Percentiles rank a stretch among this genome's conserved stretches.
phyloP scores from a whole-genome alignment of 2,888 invertebrate species.

The Amphipyra tragopoginis region DNA sequence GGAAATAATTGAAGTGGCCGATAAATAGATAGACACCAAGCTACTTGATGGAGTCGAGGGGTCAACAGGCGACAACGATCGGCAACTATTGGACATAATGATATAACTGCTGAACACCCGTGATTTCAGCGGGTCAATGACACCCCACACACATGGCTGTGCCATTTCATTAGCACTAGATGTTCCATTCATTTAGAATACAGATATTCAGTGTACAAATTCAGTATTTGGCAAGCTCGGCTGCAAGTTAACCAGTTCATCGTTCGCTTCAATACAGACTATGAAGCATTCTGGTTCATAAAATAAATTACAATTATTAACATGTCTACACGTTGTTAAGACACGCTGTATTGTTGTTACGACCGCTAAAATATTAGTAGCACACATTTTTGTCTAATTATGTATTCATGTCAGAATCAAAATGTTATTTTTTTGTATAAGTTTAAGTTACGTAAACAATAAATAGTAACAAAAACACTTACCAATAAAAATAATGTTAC shows the following conservation, averaged over 20 bases:
- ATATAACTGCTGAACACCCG: constrained; percentile 81
- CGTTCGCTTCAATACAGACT: constrained; percentile 9
- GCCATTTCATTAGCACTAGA: constrained; percentile 52
- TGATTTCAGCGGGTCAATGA: constrained; percentile 84
- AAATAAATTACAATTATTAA: constrained; percentile 44
- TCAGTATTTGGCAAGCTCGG: constrained; percentile 37
- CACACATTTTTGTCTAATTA: background rate
- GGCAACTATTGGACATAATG: constrained; percentile 77
- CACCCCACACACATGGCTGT: constrained; percentile 65
- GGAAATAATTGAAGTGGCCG: constrained; percentile 78
- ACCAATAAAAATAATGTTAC: no score
- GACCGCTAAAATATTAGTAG: constrained; percentile 4
- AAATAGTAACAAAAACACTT: no score
- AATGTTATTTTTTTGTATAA: no score
- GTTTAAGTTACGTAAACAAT: no score
- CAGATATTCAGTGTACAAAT: constrained; percentile 23
- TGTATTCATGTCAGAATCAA: background rate
- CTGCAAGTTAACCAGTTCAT: constrained; percentile 34
- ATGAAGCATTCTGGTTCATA: constrained; percentile 17
- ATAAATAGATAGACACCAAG: constrained; percentile 79
- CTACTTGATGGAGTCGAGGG: constrained; percentile 78
- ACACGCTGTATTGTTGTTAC: constrained; percentile 6
- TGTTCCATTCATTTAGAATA: constrained; percentile 37
- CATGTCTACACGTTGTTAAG: constrained; percentile 16
- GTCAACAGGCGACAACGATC: constrained; percentile 82